Evolutionary conservation across 1,140 invertebrate genomes (phyloP).

Genomic region (Cydia fagiglandana): DNA sequence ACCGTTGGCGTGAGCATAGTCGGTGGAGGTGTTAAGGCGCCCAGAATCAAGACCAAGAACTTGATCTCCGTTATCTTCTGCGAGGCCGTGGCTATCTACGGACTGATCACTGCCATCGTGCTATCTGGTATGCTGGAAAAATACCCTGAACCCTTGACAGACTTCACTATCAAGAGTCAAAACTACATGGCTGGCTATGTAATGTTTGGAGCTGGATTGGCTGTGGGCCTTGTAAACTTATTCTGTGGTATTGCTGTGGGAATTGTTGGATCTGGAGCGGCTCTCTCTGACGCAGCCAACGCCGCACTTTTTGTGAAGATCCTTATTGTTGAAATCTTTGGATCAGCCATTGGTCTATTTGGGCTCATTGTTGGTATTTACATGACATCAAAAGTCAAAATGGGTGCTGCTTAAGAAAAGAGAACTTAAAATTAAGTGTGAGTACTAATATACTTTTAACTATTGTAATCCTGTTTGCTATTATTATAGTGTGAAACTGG

Average conservation of each 20-base stretch:
- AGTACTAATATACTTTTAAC: slow-evolving; percentile 49
- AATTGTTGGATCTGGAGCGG: slow-evolving; percentile 97
- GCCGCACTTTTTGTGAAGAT: slow-evolving; percentile 97
- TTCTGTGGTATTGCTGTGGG: slow-evolving; percentile 98
- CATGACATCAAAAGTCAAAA: slow-evolving; percentile 86
- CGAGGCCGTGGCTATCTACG: slow-evolving; percentile 99
- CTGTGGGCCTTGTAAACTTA: slow-evolving; percentile 96
- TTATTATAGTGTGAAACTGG: not conserved
- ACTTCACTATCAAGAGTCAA: slow-evolving; percentile 70
- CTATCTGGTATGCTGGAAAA: slow-evolving; percentile 89
- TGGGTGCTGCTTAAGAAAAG: slow-evolving; percentile 75
- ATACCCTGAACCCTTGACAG: slow-evolving; percentile 70
- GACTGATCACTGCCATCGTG: slow-evolving; percentile 98
- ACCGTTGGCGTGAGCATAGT: slow-evolving; percentile 98
- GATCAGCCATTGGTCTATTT: slow-evolving; percentile 98
- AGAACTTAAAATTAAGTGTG: slow-evolving; percentile 66
- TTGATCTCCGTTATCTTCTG: slow-evolving; percentile 99
- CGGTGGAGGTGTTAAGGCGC: slow-evolving; percentile 98
- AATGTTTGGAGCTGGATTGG: slow-evolving; percentile 97
- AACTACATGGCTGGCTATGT: slow-evolving; percentile 92
- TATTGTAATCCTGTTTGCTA: not conserved
- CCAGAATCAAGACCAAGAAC: slow-evolving; percentile 99
- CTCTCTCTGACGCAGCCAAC: slow-evolving; percentile 97
- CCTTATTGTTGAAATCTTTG: slow-evolving; percentile 99
- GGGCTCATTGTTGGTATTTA: slow-evolving; percentile 99